Conservation (phyloP, 2,888 invertebrate species). For the Anaspis maculata region DNA sequence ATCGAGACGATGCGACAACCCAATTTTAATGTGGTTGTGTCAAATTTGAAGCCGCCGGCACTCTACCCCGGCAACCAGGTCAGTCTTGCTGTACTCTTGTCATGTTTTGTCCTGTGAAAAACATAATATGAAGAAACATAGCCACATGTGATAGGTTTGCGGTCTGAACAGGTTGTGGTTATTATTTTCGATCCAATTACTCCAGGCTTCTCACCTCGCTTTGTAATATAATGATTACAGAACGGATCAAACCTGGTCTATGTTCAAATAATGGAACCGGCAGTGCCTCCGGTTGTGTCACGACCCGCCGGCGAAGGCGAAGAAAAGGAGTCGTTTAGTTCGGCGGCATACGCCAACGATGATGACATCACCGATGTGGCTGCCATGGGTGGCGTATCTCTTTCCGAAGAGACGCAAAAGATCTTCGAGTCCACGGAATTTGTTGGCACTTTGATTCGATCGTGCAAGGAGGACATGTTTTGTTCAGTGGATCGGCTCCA, state of each 20-base stretch:
- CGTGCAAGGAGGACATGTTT: slow-evolving; percentile 89
- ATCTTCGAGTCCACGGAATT: slow-evolving; percentile 78
- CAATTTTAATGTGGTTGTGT: slow-evolving; percentile 35
- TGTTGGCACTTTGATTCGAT: slow-evolving; percentile 69
- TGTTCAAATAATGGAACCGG: slow-evolving; percentile 45
- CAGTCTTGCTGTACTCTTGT: slow-evolving; percentile 19
- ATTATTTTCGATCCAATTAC: too few relatives aligned
- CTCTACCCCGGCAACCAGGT: slow-evolving; percentile 39
- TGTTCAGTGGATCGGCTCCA: slow-evolving; percentile 71
- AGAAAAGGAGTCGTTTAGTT: slow-evolving; percentile 59
- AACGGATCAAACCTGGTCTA: slow-evolving; percentile 36
- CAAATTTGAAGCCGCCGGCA: slow-evolving; percentile 41
- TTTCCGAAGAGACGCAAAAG: slow-evolving; percentile 91
- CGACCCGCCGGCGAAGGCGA: slow-evolving; percentile 60
- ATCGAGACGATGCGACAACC: slow-evolving; percentile 39
- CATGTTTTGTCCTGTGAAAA: too few relatives aligned
- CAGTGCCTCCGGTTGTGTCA: slow-evolving; percentile 46
- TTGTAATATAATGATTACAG: slow-evolving; percentile 11
- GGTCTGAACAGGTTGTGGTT: too few relatives aligned
- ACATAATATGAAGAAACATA: too few relatives aligned
- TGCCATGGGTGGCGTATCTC: slow-evolving; percentile 97
- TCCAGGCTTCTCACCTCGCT: too few relatives aligned
- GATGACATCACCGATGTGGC: slow-evolving; percentile 98
- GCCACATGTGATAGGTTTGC: too few relatives aligned
- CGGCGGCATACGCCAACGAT: slow-evolving; percentile 48